Evolutionary conservation across 2,797 vertebrate species (phyloP), one percentile per base, ranked within the genome.

Genomic region (Ctenopoma kingsleyae): DNA sequence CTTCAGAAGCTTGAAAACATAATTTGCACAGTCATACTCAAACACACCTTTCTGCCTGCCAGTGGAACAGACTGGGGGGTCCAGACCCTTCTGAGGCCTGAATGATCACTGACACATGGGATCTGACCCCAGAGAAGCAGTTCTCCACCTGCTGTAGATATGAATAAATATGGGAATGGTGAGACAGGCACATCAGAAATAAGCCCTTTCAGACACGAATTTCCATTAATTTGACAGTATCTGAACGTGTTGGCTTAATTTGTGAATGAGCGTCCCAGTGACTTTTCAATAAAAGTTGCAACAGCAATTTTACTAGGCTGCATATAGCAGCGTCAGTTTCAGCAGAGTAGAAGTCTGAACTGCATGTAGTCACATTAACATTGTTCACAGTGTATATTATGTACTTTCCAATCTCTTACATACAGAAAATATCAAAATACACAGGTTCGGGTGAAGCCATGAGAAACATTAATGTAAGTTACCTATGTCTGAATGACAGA

Each of bases 41-140:
- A 46, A 76, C 75, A 25, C 68, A 90, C 88, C 84, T 82, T 80
- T 66, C 30, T 60, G 53, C 52, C 81, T 43, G 56, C 56, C 66
- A 79, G 59, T 17, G 74, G 70, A 81, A 74, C 88, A 86, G 89
- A 79, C 81, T 78, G 76, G 76, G 89, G 90, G 87, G 64, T 92
- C 87, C 82, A 92, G 81, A 91, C 85, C 79, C 88, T 90, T 87
- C 73, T 82, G 82, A 82, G 88, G 58, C 83, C 70, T 53, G 69
- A 36, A 25, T 81, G 74, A 89, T 91, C 87, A 72, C 63, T 90
- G 90, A 76, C 82, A 76, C 61, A 83, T 62, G 79, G 92, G 80
- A 91, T 89, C 86, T 81, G 93, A 91, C 89, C 86, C 82, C 90
- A 91, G 62, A 92, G 63, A 87, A 93, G 87, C 71, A 94, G 68